Percentiles rank a stretch among this genome's conserved stretches.
phyloP scores from a whole-genome alignment of 2,888 invertebrate genomes.

The Caenorhabditis sp. region DNA sequence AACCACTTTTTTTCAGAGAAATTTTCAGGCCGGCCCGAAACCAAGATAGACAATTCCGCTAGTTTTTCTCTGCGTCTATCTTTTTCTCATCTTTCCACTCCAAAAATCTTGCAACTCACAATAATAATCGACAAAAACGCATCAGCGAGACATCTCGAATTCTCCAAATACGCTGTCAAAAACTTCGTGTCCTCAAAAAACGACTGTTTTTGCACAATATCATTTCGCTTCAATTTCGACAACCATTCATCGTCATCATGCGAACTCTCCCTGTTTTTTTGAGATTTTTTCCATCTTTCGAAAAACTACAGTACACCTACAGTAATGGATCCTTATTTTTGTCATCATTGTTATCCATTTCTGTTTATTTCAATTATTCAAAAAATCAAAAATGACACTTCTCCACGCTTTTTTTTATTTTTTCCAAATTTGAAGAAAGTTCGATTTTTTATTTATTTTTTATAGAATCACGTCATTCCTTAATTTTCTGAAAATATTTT shows the following conservation, averaged over 20 bases:
- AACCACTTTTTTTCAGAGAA: no score
- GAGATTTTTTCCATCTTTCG: background rate
- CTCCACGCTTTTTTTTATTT: background rate
- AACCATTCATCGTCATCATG: constrained; percentile 3
- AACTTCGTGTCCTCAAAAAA: background rate
- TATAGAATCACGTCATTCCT: no score
- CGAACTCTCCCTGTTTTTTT: background rate
- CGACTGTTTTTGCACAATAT: background rate
- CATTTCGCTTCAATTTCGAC: background rate
- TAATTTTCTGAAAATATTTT: no score
- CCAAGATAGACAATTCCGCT: no score
- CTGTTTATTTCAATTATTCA: background rate
- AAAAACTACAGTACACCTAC: background rate
- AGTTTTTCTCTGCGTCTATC: no score
- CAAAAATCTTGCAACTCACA: no score
- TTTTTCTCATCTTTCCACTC: no score
- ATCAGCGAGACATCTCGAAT: background rate
- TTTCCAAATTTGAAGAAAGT: no score
- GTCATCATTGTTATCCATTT: background rate
- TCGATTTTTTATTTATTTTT: background rate
- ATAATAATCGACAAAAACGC: background rate
- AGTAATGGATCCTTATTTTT: background rate
- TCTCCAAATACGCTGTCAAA: background rate
- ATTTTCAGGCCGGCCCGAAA: no score
- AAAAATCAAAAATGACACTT: background rate